Base-by-base conservation (phyloP, 1,140 invertebrate genomes). In the Bombyx mandarina region DNA sequence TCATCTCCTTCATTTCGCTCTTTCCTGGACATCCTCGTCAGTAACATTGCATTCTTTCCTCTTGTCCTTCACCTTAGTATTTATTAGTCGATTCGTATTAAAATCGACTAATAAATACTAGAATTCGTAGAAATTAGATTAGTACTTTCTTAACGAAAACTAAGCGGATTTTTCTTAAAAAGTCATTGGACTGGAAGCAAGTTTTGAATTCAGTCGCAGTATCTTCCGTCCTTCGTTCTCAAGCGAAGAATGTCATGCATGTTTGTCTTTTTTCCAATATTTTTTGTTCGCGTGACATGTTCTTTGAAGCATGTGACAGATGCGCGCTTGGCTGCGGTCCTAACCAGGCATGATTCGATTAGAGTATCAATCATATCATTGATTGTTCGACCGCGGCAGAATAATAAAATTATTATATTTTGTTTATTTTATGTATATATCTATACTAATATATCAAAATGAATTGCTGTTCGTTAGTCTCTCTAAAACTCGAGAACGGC, bases 271-370 rank as follows among this genome's bases (percentile, higher is more conserved):
- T 57, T 79, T 71, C 69, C 58, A 53, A 18, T 80, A 61, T 73
- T 82, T 86, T 86, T 85, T 82, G 78, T 86, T 63, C 75, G 80
- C 69, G 75, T 83, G 80, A 79, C 62, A 81, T 81, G 79, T 82
- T 82, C 75, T 57, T 61, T 78, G 76, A 69, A 81, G 67, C 83
- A 79, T 85, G 69, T 73, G 80, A 84, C 83, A 86, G 80, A 85
- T 86, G 83, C 69, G 78, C 79, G 82, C 81, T 71, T 78, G 79
- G 76, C 66, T 80, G 82, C 72, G 77, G 75, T 70, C 66, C 69
- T 83, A 86, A 86, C 81, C 81, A 86, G 78, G 71, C 83, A 73
- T 82, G 70, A 73, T 72, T 76, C 69, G 73, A 84, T 80, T 70
- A 71, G 72, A 71, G 83, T 83, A 86, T 86, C 83, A 84, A 84